Evolutionary conservation across 2,797 vertebrate species (phyloP).

Genomic region (Remorina albescens): DNA sequence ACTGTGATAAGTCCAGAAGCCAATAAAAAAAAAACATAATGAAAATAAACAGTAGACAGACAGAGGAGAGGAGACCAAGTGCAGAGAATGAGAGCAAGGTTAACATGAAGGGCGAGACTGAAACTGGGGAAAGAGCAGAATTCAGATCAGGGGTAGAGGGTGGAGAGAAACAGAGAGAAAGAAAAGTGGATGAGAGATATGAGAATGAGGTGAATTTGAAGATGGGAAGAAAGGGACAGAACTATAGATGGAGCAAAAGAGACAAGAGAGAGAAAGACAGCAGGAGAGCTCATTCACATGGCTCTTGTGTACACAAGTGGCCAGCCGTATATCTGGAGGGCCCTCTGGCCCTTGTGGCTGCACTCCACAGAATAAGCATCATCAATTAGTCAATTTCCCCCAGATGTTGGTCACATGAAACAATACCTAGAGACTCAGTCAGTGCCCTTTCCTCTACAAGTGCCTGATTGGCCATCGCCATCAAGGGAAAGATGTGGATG

Average conservation of each 20-base stretch:
- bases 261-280: conserved; percentile 23
- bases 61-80: conserved; percentile 15
- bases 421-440: conserved; percentile 47
- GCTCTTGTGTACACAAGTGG: conserved; percentile 61
- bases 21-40: neutral
- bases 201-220: conserved; percentile 14
- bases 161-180: conserved; percentile 7
- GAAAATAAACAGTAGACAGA: neutral
- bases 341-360: conserved; percentile 49
- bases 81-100: conserved; percentile 73
- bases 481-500: conserved; percentile 17
- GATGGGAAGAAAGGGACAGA: conserved; percentile 14
- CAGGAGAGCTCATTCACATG: conserved; percentile 56
- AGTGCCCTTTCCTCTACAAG: conserved; percentile 23
- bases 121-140: conserved; percentile 62
- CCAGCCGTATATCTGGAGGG: conserved; percentile 69
- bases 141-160: conserved; percentile 59
- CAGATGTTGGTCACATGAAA: conserved; percentile 20
- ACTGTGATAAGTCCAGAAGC: conserved; percentile 21
- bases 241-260: neutral
- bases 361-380: conserved; percentile 52
- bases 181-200: conserved; percentile 19
- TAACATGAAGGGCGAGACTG: conserved; percentile 63
- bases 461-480: conserved; percentile 23
- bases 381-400: conserved; percentile 62